phyloP scores from a whole-genome alignment of 2,888 invertebrate species.

The Drosophila picticornis region DNA sequence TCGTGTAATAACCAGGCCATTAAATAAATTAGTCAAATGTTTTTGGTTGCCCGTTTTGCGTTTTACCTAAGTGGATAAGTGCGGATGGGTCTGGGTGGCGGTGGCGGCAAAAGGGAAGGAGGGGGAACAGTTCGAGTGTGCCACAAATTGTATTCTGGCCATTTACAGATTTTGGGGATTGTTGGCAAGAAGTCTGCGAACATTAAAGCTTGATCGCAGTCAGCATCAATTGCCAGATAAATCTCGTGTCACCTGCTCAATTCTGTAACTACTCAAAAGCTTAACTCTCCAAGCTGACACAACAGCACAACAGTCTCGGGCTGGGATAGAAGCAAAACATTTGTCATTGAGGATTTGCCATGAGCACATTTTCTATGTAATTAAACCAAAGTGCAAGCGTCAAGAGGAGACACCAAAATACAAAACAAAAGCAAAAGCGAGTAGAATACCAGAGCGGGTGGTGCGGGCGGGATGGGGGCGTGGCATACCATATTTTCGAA shows the following conservation, averaged over 20 bases:
- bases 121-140: conserved; percentile 23
- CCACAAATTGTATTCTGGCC: conserved; percentile 22
- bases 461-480: not conserved
- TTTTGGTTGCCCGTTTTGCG: conserved; percentile 41
- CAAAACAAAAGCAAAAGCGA: not conserved
- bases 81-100: not conserved
- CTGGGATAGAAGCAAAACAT: conserved; percentile 29
- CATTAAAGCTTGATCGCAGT: conserved; percentile 18
- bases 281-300: conserved; percentile 15
- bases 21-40: conserved; percentile 76
- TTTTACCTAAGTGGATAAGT: conserved; percentile 24
- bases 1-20: conserved; percentile 76
- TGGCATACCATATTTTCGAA: conserved; percentile 26
- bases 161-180: conserved; percentile 11
- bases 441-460: not conserved
- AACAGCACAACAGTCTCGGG: not conserved
- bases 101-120: not conserved
- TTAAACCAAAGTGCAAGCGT: conserved; percentile 40
- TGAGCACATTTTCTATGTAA: conserved; percentile 36
- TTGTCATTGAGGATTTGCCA: conserved; percentile 35
- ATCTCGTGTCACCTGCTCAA: conserved; percentile 22
- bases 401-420: not conserved
- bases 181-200: not conserved
- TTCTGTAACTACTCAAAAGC: conserved; percentile 2
- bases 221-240: conserved; percentile 1